phyloP scores from a whole-genome alignment of 1,140 invertebrate genomes.

The Drosophila tani region DNA sequence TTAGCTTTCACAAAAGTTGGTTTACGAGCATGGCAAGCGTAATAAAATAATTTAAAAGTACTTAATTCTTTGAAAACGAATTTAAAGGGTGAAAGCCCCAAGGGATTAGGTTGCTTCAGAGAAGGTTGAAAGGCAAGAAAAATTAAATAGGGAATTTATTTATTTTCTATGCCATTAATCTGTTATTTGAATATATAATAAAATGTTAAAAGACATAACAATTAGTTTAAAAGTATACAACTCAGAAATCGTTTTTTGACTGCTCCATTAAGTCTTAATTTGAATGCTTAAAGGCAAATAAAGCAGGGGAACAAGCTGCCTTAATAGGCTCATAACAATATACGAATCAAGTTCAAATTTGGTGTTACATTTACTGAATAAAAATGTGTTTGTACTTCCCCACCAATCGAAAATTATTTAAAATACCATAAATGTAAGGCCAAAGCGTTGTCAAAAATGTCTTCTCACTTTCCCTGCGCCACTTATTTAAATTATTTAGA shows the following conservation, averaged over 20 bases:
- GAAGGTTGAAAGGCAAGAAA: not conserved
- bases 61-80: slow-evolving; percentile 1
- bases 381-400: not conserved
- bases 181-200: not conserved
- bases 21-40: slow-evolving; percentile 2
- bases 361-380: not conserved
- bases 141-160: not conserved
- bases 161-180: not conserved
- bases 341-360: not conserved
- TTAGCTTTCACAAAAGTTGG: slow-evolving; percentile 6
- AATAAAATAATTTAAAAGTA: slow-evolving; percentile 16
- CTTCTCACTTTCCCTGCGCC: slow-evolving; percentile 26
- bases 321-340: slow-evolving; percentile 2
- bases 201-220: too few relatives aligned
- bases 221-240: too few relatives aligned
- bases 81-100: not conserved
- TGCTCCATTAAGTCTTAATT: not conserved
- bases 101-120: not conserved
- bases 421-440: slow-evolving; percentile 17
- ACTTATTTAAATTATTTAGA: slow-evolving; percentile 70
- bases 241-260: not conserved
- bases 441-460: slow-evolving; percentile 30
- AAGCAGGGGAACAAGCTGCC: not conserved
- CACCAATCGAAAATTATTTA: slow-evolving; percentile 19
- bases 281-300: not conserved